Percentiles rank a stretch among this genome's conserved stretches.
Conservation (phyloP, 2,113 vertebrate species). For the Oenanthe oenanthe region DNA sequence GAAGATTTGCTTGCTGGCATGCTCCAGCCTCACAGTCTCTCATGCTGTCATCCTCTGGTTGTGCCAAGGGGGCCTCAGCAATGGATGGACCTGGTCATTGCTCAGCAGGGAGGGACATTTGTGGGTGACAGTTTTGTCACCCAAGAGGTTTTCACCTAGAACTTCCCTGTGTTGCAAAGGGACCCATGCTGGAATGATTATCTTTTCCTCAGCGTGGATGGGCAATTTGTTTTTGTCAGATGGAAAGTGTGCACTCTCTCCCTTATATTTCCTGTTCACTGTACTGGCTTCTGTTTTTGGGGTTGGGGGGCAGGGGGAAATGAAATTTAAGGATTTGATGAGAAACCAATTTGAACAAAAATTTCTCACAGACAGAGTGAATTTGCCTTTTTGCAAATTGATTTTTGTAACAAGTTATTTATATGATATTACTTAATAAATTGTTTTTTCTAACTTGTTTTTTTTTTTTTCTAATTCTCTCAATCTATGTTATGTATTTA, state of each 20-base stretch:
- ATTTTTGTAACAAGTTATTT: constrained; percentile 99
- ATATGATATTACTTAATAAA: constrained; percentile 93
- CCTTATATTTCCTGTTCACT: constrained; percentile 69
- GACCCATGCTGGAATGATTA: constrained; percentile 29
- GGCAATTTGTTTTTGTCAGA: constrained; percentile 58
- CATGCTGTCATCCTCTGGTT: background rate
- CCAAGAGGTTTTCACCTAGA: background rate
- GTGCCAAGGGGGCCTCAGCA: background rate
- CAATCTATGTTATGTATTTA: background rate
- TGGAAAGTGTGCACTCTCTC: constrained; percentile 63
- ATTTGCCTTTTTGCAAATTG: constrained; percentile 94
- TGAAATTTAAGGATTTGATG: constrained; percentile 74
- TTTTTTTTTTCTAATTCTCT: constrained; percentile 57
- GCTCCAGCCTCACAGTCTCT: background rate
- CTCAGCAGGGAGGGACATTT: background rate
- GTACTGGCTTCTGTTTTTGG: constrained; percentile 71
- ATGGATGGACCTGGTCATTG: background rate
- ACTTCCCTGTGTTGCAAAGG: constrained; percentile 60
- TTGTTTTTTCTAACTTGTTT: constrained; percentile 77
- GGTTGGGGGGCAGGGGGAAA: constrained; percentile 20
- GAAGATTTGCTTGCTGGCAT: constrained; percentile 49
- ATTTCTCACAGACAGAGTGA: constrained; percentile 79
- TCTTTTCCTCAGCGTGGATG: constrained; percentile 68
- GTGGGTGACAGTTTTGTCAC: background rate
- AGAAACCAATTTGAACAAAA: constrained; percentile 78